phyloP scores from a whole-genome alignment of 64 coral and sea anemone species.

The Anthopleura sola region DNA sequence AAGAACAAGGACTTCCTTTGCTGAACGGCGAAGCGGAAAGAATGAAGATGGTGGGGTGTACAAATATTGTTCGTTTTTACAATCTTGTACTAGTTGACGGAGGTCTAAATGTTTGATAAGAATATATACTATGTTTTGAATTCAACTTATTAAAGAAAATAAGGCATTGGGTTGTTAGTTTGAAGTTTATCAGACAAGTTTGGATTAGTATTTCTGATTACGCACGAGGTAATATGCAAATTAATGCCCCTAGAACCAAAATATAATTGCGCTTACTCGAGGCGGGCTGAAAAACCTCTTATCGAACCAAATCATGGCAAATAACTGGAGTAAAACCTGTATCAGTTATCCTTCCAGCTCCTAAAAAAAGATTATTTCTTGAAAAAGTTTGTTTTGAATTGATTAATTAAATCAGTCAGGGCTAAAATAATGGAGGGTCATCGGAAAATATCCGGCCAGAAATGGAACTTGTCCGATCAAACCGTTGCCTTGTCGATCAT shows the following conservation, averaged over 20 bases:
- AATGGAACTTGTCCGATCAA: no score
- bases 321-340: neutral
- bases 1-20: slow-evolving; percentile 3
- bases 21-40: neutral
- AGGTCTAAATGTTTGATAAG: no score
- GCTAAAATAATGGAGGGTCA: no score
- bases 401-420: no score
- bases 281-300: neutral
- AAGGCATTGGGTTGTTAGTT: neutral
- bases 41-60: neutral
- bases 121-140: neutral
- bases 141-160: neutral
- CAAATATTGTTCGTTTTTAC: neutral
- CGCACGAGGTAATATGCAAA: neutral
- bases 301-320: neutral
- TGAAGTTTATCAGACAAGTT: neutral
- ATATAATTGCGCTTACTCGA: no score
- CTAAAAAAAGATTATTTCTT: neutral
- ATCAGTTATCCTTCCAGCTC: neutral
- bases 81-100: neutral
- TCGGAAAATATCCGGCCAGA: no score
- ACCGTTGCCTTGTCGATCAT: no score
- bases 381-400: neutral
- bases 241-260: neutral
- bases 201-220: neutral